Evolutionary conservation across 2,888 invertebrate species (phyloP).

Genomic region (Neria commutata): DNA sequence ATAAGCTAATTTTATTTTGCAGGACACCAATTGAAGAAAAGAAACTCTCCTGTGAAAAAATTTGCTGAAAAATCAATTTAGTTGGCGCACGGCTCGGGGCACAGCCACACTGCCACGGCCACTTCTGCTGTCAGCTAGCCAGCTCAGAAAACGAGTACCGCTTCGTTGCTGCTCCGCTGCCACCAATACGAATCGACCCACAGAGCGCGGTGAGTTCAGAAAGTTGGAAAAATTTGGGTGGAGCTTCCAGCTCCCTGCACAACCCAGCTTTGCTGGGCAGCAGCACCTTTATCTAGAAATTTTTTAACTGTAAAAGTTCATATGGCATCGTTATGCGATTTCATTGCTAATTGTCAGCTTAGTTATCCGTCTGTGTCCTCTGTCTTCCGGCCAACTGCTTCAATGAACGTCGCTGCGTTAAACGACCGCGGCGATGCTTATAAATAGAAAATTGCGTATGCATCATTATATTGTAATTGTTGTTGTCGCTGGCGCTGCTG

Average conservation of each 20-base stretch:
- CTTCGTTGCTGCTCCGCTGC: neutral
- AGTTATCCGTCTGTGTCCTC: slow-evolving; percentile 7
- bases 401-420: neutral
- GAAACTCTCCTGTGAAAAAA: neutral
- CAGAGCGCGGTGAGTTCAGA: slow-evolving; percentile 9
- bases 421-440: slow-evolving; percentile 34
- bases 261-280: neutral
- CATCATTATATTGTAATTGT: slow-evolving; percentile 33
- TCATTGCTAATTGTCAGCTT: slow-evolving; percentile 18
- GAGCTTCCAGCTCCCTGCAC: neutral
- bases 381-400: neutral
- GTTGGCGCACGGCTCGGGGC: no score
- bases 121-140: no score
- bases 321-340: slow-evolving; percentile 14
- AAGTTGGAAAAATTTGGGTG: slow-evolving; percentile 14
- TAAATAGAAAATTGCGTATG: slow-evolving; percentile 58
- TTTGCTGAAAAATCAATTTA: slow-evolving; percentile 53
- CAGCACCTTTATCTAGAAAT: no score
- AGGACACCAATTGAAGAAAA: neutral
- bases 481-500: neutral
- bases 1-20: slow-evolving; percentile 11
- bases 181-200: slow-evolving; percentile 23
- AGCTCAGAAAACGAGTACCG: slow-evolving; percentile 29
- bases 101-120: slow-evolving; percentile 35
- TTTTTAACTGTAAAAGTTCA: slow-evolving; percentile 17